Base-by-base conservation (phyloP, 1,140 invertebrate species). In the Stegodyphus mimosarum region DNA sequence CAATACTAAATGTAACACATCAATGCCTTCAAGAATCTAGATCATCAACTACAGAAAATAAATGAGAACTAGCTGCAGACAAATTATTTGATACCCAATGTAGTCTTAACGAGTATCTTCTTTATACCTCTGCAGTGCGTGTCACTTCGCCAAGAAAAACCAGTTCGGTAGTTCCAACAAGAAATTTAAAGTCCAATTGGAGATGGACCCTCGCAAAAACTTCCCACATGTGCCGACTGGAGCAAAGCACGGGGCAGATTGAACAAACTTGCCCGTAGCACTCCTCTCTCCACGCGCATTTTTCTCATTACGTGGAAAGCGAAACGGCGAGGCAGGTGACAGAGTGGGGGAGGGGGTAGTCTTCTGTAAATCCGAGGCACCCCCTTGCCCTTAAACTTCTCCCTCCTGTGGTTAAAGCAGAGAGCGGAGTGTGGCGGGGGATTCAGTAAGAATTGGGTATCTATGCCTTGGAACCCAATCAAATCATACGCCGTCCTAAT, bases 401-500 rank as follows among this genome's bases (percentile, higher is more conserved):
- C 55, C 69, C 53, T 72, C 48, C 63, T 84, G 81, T 84, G 81
- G 81, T 84, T 84, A 84, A 52, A 84, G 63, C 64, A 75, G 51
- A 13, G 6, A 51, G 71, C 4, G 69, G n/a, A 60, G 60, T 50
- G 69, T 50, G 78, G 77, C 63, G n/a, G 48, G 55, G 48, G 11
- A 83, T 74, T 84, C 64, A 76, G 63, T 69, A 84, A 75, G 73
- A 84, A 53, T 83, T 53, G 71, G 53, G 49, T 80, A 70, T 81
- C 70, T 81, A n/a, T 60, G 60, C 81, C 55, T 67, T 69, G 18
- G 81, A 84, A 70, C 81, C 73, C 81, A 84, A 84, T 84, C 81
- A 84, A 84, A 84, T 84, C 81, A 83, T 83, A 83, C 72, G 72
- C 81, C 50, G 73, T n/a, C 81, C 11, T 75, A 84, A 84, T 84